Evolutionary conservation across 1,140 invertebrate species (phyloP), one percentile per base, ranked within the genome.

Genomic region (Polypedilum pembai): DNA sequence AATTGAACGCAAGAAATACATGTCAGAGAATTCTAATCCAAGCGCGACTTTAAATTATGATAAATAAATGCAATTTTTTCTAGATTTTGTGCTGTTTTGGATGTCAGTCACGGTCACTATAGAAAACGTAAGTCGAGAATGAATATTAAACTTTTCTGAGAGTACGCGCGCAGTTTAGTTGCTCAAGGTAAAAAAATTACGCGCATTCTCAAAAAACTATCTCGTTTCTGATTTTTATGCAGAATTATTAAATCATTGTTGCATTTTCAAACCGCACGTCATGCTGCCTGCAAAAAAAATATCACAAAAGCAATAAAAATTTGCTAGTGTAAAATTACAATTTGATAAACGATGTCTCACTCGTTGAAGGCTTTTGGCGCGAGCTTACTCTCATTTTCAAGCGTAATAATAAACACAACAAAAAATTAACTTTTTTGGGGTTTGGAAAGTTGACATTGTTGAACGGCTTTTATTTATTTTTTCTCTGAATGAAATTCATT

Each of bases 81-180:
- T 56, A 56, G 45, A n/a, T 56, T n/a, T 56, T 4, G 12, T 15
- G 45, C n/a, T 56, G 45, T 56, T 56, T 56, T 56, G 45, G 45
- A 56, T 56, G 45, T 56, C 45, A 56, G 45, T 56, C 45, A 56
- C 45, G 45, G 45, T 56, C 45, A 56, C n/a, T 56, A 56, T 56
- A 56, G 45, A 56, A 56, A 56, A 33, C 24, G 24, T 33, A 33
- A 33, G 24, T 33, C 24, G 24, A 33, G 24, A 33, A 33, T 33
- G 5, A 33, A 33, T 33, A 33, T 33, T 33, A 33, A 33, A 33
- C 24, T 33, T 33, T 33, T 33, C 24, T 56, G 45, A n/a, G n/a
- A n/a, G 8, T 56, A 12, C 45, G 45, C 8, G 1, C 0, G 45
- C 45, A 56, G 24, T 5, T 33, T n/a, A n/a, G 45, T 15, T 56